These are phyloP conservation scores for Stegodyphus mimosarum DNA, from an alignment of 1,140 invertebrate genomes.

Conservation along the genomic window DNA sequence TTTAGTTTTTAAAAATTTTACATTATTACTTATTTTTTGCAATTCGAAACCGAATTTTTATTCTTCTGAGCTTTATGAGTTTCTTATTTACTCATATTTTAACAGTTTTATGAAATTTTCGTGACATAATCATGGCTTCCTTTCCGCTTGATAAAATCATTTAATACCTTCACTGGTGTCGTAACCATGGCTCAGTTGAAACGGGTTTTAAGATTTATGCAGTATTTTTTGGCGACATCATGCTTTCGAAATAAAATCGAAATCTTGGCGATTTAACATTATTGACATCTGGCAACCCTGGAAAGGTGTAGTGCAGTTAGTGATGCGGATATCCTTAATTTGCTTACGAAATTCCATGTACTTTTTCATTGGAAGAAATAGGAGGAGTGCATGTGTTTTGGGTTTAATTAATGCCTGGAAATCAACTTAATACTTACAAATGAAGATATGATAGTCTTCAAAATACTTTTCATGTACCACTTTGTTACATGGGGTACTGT, in stretches of 20 bases:
- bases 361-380: conserved; percentile 46
- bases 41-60: too few relatives aligned
- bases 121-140: too few relatives aligned
- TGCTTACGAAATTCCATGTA: conserved; percentile 54
- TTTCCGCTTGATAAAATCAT: too few relatives aligned
- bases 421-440: conserved; percentile 29
- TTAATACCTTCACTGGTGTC: too few relatives aligned
- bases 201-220: too few relatives aligned
- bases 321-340: conserved; percentile 61
- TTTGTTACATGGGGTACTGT: conserved; percentile 53
- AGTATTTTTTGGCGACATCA: background rate
- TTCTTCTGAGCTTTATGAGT: too few relatives aligned
- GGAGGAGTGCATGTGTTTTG: background rate
- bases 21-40: too few relatives aligned
- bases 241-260: background rate
- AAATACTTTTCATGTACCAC: conserved; percentile 36
- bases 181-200: too few relatives aligned
- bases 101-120: too few relatives aligned
- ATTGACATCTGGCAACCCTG: conserved; percentile 46
- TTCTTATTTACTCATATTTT: too few relatives aligned
- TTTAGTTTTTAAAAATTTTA: too few relatives aligned
- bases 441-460: conserved; percentile 55
- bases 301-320: conserved; percentile 59
- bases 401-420: conserved; percentile 29
- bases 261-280: background rate